Conservation (phyloP, 2,113 vertebrate species). For the Hystrix brachyura region DNA sequence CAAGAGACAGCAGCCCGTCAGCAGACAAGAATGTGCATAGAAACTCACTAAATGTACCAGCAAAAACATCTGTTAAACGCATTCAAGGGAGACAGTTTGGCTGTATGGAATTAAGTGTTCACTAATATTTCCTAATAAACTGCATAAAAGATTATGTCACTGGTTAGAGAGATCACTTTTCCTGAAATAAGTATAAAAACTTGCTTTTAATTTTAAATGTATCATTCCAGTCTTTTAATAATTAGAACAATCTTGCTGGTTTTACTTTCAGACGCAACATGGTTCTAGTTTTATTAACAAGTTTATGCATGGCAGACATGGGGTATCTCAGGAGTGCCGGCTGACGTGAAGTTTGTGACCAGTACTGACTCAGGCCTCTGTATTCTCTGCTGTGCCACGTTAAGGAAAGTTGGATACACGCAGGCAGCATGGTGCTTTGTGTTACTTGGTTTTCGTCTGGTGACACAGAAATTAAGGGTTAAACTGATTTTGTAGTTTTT, state of each 20-base stretch:
- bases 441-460: background rate
- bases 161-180: slow-evolving; percentile 74
- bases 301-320: background rate
- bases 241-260: background rate
- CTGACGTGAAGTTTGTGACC: background rate
- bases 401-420: background rate
- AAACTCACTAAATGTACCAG: slow-evolving; percentile 72
- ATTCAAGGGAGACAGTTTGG: slow-evolving; percentile 81
- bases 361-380: background rate
- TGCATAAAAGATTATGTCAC: slow-evolving; percentile 73
- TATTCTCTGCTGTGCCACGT: background rate
- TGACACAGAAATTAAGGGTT: background rate
- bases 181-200: slow-evolving; percentile 32
- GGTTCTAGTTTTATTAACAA: background rate
- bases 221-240: slow-evolving; percentile 61
- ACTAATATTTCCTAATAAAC: slow-evolving; percentile 81
- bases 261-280: background rate
- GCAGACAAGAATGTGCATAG: slow-evolving; percentile 81
- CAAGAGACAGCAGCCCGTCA: slow-evolving; percentile 82
- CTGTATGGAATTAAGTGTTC: slow-evolving; percentile 83
- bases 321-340: background rate
- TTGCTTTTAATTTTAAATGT: slow-evolving; percentile 60
- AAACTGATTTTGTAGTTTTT: background rate
- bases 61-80: slow-evolving; percentile 85
- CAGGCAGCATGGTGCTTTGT: too few species aligned